Evolutionary conservation across 2,797 vertebrate genomes (phyloP).

Genomic region (Xenopus petersii): DNA sequence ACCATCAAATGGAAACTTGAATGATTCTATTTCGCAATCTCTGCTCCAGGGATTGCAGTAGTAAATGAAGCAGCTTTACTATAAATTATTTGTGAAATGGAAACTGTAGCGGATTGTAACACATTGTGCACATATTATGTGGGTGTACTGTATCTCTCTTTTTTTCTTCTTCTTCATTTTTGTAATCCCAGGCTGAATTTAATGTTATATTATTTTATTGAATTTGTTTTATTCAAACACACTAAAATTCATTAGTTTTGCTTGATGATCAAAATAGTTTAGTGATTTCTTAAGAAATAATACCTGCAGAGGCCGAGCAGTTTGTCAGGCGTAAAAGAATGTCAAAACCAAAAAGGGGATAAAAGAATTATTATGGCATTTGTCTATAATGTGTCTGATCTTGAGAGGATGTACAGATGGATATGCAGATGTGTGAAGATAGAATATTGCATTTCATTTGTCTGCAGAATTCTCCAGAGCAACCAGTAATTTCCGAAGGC

Average conservation of each 20-base stretch:
- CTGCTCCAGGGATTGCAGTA: no score
- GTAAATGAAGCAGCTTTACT: no score
- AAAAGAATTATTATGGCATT: slow-evolving; percentile 59
- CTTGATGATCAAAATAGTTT: slow-evolving; percentile 28
- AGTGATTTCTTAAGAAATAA: slow-evolving; percentile 21
- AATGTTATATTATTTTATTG: neutral
- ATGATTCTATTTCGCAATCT: no score
- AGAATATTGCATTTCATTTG: slow-evolving; percentile 62
- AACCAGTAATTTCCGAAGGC: slow-evolving; percentile 50
- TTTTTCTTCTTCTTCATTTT: no score
- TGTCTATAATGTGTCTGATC: slow-evolving; percentile 68
- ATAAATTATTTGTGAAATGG: no score
- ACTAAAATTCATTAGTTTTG: slow-evolving; percentile 11
- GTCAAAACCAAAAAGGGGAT: slow-evolving; percentile 50
- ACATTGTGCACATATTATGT: no score
- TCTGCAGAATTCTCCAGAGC: slow-evolving; percentile 56
- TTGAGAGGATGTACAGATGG: slow-evolving; percentile 68
- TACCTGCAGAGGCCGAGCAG: slow-evolving; percentile 25
- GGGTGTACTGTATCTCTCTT: no score
- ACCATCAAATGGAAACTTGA: no score
- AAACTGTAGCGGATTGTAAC: no score
- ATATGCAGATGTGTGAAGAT: slow-evolving; percentile 72
- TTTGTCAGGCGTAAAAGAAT: slow-evolving; percentile 53
- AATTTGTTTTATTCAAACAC: neutral
- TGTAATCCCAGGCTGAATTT: no score